phyloP scores from a whole-genome alignment of 2,888 invertebrate genomes.

The Ennomos erosarius region DNA sequence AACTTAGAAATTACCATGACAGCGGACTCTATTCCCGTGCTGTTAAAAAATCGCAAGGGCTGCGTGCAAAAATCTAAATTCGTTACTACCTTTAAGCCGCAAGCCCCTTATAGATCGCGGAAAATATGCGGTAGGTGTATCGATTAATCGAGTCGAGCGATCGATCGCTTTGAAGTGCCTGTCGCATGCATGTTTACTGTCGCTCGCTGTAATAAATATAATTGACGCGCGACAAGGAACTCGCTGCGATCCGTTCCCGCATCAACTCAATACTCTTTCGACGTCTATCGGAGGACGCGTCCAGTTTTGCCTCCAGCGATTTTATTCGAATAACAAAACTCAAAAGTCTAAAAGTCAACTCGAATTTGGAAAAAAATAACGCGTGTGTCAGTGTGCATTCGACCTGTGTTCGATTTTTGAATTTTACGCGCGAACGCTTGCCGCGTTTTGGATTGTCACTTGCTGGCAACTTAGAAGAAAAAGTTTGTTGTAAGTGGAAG shows the following conservation, averaged over 20 bases:
- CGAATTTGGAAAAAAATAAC: constrained; percentile 41
- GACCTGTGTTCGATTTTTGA: constrained; percentile 56
- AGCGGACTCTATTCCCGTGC: constrained; percentile 4
- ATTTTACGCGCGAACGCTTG: constrained; percentile 59
- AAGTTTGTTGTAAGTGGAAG: constrained; percentile 64
- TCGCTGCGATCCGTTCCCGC: constrained; percentile 59
- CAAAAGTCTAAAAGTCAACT: constrained; percentile 15
- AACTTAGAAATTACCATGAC: constrained; percentile 2
- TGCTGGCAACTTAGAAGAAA: constrained; percentile 50
- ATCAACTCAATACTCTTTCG: constrained; percentile 80
- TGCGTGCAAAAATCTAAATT: constrained; percentile 43
- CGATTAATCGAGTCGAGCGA: constrained; percentile 64
- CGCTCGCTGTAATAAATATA: constrained; percentile 82
- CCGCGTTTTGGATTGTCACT: constrained; percentile 59
- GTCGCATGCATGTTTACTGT: constrained; percentile 76
- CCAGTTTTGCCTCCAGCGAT: constrained; percentile 64
- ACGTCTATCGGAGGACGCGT: constrained; percentile 75
- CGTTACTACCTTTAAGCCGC: constrained; percentile 17
- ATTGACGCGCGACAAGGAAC: constrained; percentile 78
- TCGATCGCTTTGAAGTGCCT: constrained; percentile 81
- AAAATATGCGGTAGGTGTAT: constrained; percentile 51
- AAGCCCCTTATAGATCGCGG: constrained; percentile 40
- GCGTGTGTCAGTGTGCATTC: constrained; percentile 44
- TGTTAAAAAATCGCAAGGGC: constrained; percentile 38
- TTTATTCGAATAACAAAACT: constrained; percentile 29